These are phyloP conservation scores for Rostratula benghalensis DNA, from an alignment of 2,113 vertebrate genomes.

Conservation along the genomic window DNA sequence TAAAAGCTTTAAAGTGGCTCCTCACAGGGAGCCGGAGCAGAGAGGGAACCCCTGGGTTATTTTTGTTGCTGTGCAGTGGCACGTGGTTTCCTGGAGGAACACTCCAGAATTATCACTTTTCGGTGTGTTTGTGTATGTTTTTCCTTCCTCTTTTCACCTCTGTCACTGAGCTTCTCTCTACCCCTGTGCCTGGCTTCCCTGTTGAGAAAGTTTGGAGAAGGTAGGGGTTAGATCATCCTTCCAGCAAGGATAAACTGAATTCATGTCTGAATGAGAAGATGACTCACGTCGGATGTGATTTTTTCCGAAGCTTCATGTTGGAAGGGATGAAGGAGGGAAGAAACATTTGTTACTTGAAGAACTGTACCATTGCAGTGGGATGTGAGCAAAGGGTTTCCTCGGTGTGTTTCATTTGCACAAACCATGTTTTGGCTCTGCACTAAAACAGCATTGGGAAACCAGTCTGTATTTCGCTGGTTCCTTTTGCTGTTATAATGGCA, in stretches of 20 bases:
- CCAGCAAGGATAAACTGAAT: constrained; percentile 22
- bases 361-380: rapidly evolving
- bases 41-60: constrained; percentile 50
- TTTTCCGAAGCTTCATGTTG: background rate
- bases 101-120: constrained; percentile 43
- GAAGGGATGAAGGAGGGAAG: background rate
- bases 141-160: constrained; percentile 59
- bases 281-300: background rate
- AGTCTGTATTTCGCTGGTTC: constrained; percentile 22
- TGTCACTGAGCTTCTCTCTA: background rate
- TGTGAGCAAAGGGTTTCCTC: background rate
- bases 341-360: background rate
- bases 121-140: constrained; percentile 44
- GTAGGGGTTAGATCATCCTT: constrained; percentile 42
- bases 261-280: constrained; percentile 37
- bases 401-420: background rate
- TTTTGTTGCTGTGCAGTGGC: constrained; percentile 45
- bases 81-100: constrained; percentile 49
- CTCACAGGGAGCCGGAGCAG: background rate
- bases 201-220: constrained; percentile 46
- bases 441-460: background rate
- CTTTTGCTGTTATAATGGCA: background rate
- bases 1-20: constrained; percentile 64
- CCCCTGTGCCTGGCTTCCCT: background rate
- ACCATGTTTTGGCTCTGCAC: background rate